Conservation (phyloP, 2,113 vertebrate genomes). For the Uropsilus gracilis region DNA sequence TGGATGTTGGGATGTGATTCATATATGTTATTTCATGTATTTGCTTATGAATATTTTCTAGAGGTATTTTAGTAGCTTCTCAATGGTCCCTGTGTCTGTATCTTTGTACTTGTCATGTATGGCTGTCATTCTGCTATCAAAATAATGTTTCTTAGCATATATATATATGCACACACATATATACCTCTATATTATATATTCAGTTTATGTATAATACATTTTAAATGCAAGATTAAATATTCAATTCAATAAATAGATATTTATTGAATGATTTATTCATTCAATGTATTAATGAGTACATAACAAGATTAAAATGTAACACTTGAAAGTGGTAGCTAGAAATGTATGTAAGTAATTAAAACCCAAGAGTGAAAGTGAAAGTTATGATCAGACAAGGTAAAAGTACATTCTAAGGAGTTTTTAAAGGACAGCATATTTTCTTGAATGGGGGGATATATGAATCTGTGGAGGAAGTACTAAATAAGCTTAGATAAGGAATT, state of each 20-base stretch:
- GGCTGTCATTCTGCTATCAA: background rate
- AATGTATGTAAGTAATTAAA: background rate
- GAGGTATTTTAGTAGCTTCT: background rate
- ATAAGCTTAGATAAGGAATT: background rate
- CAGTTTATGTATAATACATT: too few species aligned
- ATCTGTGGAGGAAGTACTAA: background rate
- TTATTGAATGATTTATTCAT: background rate
- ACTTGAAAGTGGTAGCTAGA: background rate
- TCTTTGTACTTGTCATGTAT: background rate
- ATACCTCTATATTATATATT: too few species aligned
- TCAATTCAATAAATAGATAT: too few species aligned
- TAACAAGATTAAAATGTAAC: background rate
- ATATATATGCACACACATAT: background rate
- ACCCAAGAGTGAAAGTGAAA: background rate
- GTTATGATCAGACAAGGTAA: background rate
- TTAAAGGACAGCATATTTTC: background rate
- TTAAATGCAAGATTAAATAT: background rate
- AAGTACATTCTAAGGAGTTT: background rate
- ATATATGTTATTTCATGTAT: slow-evolving; percentile 53
- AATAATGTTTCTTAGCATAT: background rate
- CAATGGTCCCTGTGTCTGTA: background rate
- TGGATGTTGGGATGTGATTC: slow-evolving; percentile 57
- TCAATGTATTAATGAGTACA: background rate
- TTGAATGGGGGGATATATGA: background rate
- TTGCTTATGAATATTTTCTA: slow-evolving; percentile 11